phyloP scores from a whole-genome alignment of 2,113 vertebrate species.

The Mirza zaza region DNA sequence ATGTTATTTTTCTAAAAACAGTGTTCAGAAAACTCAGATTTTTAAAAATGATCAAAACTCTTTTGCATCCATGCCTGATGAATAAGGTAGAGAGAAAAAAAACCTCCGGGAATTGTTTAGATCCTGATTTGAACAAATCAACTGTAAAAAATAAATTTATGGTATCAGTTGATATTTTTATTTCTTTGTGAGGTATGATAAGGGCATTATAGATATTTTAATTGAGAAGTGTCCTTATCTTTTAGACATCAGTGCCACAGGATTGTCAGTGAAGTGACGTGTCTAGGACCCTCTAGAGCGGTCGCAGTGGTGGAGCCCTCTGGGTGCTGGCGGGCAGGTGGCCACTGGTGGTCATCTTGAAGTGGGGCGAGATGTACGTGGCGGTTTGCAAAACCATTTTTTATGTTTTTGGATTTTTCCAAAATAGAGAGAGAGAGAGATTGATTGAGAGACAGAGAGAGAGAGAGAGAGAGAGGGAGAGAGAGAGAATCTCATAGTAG shows the following conservation, averaged over 20 bases:
- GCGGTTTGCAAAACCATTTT: not conserved
- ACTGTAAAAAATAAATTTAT: not conserved
- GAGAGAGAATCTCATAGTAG: not conserved
- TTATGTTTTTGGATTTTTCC: not conserved
- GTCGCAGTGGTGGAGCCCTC: accelerated
- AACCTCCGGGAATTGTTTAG: not conserved
- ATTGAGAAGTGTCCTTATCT: accelerated
- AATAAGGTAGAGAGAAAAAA: not conserved
- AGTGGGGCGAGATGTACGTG: not conserved
- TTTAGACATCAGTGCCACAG: not conserved
- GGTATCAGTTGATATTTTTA: not conserved
- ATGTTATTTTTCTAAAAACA: not conserved
- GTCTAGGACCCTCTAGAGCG: not conserved
- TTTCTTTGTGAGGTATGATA: not conserved
- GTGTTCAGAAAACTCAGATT: not conserved
- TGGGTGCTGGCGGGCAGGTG: accelerated
- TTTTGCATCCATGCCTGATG: not conserved
- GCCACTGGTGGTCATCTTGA: not conserved
- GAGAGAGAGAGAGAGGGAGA: not conserved
- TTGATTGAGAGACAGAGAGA: not conserved
- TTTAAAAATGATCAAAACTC: not conserved
- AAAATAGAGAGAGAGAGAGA: not conserved
- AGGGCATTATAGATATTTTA: not conserved
- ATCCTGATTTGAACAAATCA: not conserved
- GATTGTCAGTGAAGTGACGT: not conserved